A percentile compares a stretch with the other conserved stretches of the same genome.
These are phyloP conservation scores for Acleris emargana DNA, from an alignment of 2,888 invertebrate species.

Conservation along the genomic window DNA sequence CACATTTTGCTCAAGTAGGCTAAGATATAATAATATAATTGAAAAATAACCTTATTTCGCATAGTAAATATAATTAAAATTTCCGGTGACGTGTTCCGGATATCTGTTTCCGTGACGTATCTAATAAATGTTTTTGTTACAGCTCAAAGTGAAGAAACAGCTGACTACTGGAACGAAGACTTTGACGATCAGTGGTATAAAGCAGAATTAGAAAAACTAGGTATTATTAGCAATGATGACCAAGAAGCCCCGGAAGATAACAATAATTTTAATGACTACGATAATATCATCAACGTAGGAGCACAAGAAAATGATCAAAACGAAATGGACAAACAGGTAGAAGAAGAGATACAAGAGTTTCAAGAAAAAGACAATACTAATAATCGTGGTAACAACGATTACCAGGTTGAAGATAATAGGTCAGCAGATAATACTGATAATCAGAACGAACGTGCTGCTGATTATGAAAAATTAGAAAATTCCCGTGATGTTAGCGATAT, in stretches of 20 bases:
- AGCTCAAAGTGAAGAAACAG: conserved; percentile 29
- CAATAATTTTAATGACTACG: conserved; percentile 2
- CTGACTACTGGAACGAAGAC: conserved; percentile 22
- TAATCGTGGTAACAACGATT: conserved; percentile 47
- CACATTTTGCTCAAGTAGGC: too few species aligned
- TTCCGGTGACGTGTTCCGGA: too few species aligned
- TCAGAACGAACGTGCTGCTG: neutral
- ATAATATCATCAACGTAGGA: conserved; percentile 13
- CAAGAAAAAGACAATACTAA: conserved; percentile 29
- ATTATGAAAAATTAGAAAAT: neutral
- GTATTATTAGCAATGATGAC: conserved; percentile 37
- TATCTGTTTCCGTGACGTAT: neutral
- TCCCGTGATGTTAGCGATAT: conserved; percentile 28
- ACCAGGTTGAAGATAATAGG: conserved; percentile 67
- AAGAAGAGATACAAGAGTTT: conserved; percentile 35
- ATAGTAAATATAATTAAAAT: too few species aligned
- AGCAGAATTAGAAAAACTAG: conserved; percentile 38
- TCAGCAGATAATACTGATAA: conserved; percentile 42
- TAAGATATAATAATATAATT: too few species aligned
- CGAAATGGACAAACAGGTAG: conserved; percentile 37
- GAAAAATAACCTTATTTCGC: too few species aligned
- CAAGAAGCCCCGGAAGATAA: conserved; percentile 9
- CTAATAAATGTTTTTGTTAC: conserved; percentile 19
- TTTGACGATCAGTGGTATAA: conserved; percentile 44
- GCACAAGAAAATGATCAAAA: conserved; percentile 35